Base-by-base conservation (phyloP, 1,140 invertebrate species). In the Drosophila pseudoananassae region DNA sequence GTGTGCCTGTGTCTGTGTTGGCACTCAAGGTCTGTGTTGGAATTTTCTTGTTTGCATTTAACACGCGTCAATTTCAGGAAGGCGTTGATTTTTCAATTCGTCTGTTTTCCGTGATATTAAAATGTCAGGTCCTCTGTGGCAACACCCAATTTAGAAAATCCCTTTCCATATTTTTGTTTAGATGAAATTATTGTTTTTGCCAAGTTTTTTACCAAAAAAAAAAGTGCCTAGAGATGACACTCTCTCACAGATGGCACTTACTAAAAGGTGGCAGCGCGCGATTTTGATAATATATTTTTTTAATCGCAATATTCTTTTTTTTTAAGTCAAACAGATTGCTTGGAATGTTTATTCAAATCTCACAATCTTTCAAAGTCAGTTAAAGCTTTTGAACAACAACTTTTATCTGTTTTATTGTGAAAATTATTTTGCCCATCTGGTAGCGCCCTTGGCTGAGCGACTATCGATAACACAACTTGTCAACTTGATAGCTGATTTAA, bases 21-120 rank as follows among this genome's bases (percentile, higher is more conserved):
- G 63, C 64, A 79, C 76, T 88, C 83, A 88, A 88, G 83, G 83
- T 88, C 83, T 88, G 83, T 87, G 76, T 66, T 79, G 83, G 83
- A 88, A 88, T 88, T 88, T 85, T 68, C 47, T 58, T 51, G 47
- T 87, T 75, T 59, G 50, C 45, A 51, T 75, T 66, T 63, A 49
- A 57, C 56, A 64, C 50, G 31, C 55, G 69, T 69, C 53, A 54
- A 59, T 57, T 38, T 74, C 45, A 17, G 29, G 15, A 23, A 46
- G 36, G 5, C 2, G 49, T 15, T 23, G 36, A 2, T 73, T 23
- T 25, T 10, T 27, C 27, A 31, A 47, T 59, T 33, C 52, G 49
- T 17, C 31, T 33, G 15, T 45, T 27, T 49, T 3, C 25, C 4
- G n/a, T 49, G 38, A 14, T 38, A 7, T 15, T 7, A n/a, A 43